phyloP scores from a whole-genome alignment of 2,797 vertebrate genomes.

The Smutsia temminckii region DNA sequence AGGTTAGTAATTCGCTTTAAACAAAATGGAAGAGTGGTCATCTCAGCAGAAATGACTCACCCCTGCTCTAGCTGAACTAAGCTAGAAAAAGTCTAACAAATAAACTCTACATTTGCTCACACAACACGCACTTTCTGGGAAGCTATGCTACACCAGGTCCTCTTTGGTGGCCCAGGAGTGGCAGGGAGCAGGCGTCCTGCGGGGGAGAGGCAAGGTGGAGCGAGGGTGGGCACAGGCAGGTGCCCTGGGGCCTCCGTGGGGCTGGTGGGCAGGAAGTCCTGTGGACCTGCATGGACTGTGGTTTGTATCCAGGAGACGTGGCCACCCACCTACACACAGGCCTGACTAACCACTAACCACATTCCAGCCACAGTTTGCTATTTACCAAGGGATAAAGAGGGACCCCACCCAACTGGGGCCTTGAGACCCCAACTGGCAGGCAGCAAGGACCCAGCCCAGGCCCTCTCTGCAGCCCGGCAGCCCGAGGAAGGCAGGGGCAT shows the following conservation, averaged over 20 bases:
- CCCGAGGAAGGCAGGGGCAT: background rate
- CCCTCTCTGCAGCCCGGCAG: background rate
- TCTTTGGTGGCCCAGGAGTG: background rate
- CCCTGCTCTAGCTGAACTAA: background rate
- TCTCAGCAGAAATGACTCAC: background rate
- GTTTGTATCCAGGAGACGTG: background rate
- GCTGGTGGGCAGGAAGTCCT: background rate
- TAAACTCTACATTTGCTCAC: background rate
- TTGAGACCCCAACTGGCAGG: background rate
- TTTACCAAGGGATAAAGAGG: background rate
- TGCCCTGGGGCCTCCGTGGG: background rate
- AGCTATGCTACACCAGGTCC: background rate
- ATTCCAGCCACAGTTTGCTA: background rate
- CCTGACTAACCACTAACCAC: background rate
- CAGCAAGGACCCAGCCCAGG: background rate
- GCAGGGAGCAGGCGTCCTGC: background rate
- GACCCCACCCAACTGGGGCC: background rate
- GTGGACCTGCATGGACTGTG: background rate
- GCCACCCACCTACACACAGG: background rate
- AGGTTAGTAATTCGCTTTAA: background rate
- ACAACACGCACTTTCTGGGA: background rate
- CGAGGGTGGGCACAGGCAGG: too few species aligned
- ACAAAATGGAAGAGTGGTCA: background rate
- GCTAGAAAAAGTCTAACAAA: background rate
- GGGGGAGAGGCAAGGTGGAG: rapidly evolving